Percentiles rank a stretch among this genome's conserved stretches.
These are phyloP conservation scores for Lophochroa leadbeateri DNA, from an alignment of 2,113 vertebrate genomes.

Conservation along the genomic window DNA sequence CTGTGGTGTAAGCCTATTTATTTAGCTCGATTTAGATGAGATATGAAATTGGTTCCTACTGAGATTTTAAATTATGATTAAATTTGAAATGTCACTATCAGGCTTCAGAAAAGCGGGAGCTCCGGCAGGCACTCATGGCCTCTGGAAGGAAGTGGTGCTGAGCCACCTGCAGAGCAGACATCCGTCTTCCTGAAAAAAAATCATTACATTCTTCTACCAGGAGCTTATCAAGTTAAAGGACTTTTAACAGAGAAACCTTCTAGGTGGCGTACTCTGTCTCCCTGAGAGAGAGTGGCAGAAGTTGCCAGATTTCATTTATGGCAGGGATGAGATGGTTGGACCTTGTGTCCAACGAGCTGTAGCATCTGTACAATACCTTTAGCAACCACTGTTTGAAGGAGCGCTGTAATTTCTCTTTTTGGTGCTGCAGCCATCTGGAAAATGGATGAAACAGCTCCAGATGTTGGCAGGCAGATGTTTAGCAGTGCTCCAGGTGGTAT, in stretches of 20 bases:
- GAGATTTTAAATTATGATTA: slow-evolving; percentile 32
- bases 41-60: slow-evolving; percentile 21
- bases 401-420: background rate
- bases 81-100: slow-evolving; percentile 16
- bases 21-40: background rate
- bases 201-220: background rate
- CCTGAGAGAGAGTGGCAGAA: background rate
- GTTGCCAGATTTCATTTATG: background rate
- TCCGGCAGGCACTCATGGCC: accelerated
- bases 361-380: background rate
- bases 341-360: background rate
- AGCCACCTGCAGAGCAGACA: background rate
- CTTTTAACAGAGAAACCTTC: background rate
- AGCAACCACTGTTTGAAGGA: accelerated
- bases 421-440: background rate
- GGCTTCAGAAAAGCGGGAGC: background rate
- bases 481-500: background rate
- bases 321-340: background rate
- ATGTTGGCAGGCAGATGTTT: background rate
- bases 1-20: background rate
- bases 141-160: background rate
- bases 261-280: background rate
- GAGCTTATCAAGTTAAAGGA: background rate
- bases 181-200: slow-evolving; percentile 46
- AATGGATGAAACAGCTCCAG: background rate